Evolutionary conservation across 2,888 invertebrate species (phyloP).

Genomic region (Dryocosmus kuriphilus): DNA sequence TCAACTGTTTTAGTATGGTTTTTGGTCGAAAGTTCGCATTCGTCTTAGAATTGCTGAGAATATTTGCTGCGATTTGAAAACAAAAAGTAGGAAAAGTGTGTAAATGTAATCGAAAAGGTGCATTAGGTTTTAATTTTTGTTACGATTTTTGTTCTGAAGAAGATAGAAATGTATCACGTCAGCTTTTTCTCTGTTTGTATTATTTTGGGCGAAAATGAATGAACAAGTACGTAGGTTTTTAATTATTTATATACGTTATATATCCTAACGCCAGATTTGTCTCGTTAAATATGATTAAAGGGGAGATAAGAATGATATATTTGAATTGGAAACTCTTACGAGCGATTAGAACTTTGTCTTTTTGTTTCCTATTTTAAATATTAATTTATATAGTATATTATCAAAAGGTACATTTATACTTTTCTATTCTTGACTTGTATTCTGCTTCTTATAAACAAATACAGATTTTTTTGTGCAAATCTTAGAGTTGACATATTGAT

Average conservation of each 20-base stretch:
- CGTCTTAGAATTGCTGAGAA: no score
- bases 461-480: not conserved
- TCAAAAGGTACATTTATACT: not conserved
- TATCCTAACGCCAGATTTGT: not conserved
- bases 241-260: not conserved
- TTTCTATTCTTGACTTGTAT: rapidly evolving
- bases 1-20: not conserved
- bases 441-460: not conserved
- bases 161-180: not conserved
- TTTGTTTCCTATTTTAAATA: not conserved
- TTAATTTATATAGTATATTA: not conserved
- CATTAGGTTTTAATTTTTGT: not conserved
- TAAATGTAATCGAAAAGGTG: not conserved
- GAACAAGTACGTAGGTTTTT: not conserved
- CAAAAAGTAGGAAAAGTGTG: not conserved
- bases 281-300: not conserved
- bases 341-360: not conserved
- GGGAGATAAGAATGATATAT: not conserved
- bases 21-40: no score
- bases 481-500: not conserved
- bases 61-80: not conserved
- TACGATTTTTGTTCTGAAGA: not conserved
- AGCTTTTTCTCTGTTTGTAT: not conserved
- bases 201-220: not conserved
- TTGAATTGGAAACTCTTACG: not conserved